A percentile compares a stretch with the other conserved stretches of the same genome.
These are phyloP conservation scores for Mirza zaza DNA, from an alignment of 2,113 vertebrate species.

Conservation along the genomic window DNA sequence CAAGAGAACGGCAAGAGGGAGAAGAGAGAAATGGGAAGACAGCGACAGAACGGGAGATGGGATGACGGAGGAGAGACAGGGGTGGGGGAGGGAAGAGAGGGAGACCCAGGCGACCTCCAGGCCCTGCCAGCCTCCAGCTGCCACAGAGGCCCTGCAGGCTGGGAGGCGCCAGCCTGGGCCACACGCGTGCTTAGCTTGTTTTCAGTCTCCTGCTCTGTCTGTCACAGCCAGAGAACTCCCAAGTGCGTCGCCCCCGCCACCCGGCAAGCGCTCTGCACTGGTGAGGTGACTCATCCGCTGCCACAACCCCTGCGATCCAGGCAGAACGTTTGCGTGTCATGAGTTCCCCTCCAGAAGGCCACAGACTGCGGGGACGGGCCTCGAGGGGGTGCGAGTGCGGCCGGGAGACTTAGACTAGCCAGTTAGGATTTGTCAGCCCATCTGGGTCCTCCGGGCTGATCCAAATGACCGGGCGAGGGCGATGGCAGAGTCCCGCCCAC, in stretches of 20 bases:
- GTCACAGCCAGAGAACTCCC: slow-evolving; percentile 45
- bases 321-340: background rate
- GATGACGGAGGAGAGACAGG: background rate
- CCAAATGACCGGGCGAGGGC: background rate
- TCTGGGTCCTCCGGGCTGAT: too few relatives aligned
- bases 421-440: background rate
- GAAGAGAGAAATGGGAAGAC: background rate
- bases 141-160: background rate
- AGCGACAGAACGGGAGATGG: background rate
- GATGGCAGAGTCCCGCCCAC: accelerated
- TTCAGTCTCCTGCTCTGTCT: slow-evolving; percentile 14
- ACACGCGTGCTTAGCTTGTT: background rate
- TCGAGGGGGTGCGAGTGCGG: too few relatives aligned
- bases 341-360: slow-evolving; percentile 47
- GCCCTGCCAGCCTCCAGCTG: background rate
- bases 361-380: background rate
- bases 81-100: background rate
- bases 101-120: accelerated
- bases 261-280: slow-evolving; percentile 46
- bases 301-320: slow-evolving; percentile 50
- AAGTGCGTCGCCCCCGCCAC: slow-evolving; percentile 21
- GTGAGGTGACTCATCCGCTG: slow-evolving; percentile 65
- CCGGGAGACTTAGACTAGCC: background rate
- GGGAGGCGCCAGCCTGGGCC: background rate
- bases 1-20: background rate